phyloP scores from a whole-genome alignment of 2,888 invertebrate species.

The Chrysodeixis includens region DNA sequence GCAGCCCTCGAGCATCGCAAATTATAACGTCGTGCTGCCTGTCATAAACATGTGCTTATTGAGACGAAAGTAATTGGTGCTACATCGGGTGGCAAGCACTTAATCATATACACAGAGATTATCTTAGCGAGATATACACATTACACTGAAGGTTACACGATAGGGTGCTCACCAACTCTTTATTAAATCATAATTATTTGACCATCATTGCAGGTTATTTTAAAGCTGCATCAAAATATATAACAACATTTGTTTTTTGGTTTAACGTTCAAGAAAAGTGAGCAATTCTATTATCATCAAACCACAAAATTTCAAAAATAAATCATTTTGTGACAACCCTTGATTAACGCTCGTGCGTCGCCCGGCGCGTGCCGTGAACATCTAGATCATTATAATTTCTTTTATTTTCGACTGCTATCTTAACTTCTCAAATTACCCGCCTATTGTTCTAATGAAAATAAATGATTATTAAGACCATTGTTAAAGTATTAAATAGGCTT shows the following conservation, averaged over 20 bases:
- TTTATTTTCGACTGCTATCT: slow-evolving; percentile 58
- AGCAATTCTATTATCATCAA: not conserved
- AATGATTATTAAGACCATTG: slow-evolving; percentile 64
- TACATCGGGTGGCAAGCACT: slow-evolving; percentile 56
- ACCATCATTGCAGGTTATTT: not conserved
- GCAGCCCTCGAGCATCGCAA: slow-evolving; percentile 68
- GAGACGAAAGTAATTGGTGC: slow-evolving; percentile 52
- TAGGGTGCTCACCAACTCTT: slow-evolving; percentile 64
- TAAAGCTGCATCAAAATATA: not conserved
- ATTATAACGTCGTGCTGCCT: slow-evolving; percentile 66
- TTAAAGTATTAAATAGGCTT: slow-evolving; percentile 46
- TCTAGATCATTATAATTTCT: slow-evolving; percentile 68
- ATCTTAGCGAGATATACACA: slow-evolving; percentile 59
- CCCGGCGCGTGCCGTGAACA: slow-evolving; percentile 79
- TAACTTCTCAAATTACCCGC: slow-evolving; percentile 49
- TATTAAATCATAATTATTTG: slow-evolving; percentile 57
- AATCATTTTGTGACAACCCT: slow-evolving; percentile 44
- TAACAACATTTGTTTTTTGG: not conserved
- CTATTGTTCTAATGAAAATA: slow-evolving; percentile 72
- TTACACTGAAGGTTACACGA: slow-evolving; percentile 60
- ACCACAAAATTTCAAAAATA: slow-evolving; percentile 17
- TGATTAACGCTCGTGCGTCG: slow-evolving; percentile 56
- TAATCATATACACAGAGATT: slow-evolving; percentile 56
- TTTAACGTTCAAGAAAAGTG: not conserved
- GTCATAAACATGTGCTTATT: slow-evolving; percentile 52